Base-by-base conservation (phyloP, 30 jellyfish, hydroid and myxozoan species). In the Clytia hemisphaerica region DNA sequence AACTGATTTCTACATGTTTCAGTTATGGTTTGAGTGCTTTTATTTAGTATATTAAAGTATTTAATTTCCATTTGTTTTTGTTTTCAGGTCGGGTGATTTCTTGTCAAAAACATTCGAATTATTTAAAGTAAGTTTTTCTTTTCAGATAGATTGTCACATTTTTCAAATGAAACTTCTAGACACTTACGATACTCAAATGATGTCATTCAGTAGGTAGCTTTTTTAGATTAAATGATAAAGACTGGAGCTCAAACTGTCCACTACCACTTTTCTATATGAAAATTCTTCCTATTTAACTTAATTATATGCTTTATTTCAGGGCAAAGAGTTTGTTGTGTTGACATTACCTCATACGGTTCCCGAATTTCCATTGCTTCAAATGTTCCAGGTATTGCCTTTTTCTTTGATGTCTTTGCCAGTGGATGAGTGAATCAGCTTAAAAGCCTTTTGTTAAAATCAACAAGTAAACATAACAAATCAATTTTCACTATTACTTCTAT, bases 301-400 rank as follows among this genome's bases (percentile, higher is more conserved):
- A 16, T 64, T 46, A 59, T 59, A 3, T 0, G 31, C 1, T 61
- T 32, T 57, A 14, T 75, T 22, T 1, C 32, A 78, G 94, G 88
- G 75, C 32, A 88, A 88, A 57, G 94, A 88, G 29, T 88, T 62
- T 37, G 72, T 86, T 58, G 64, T 88, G 63, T 70, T 88, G 0
- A 88, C 97, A 12, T 71, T 75, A 32, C 97, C 97, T 37, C 93
- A 78, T 35, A 79, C 88, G 2, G 93, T 78, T 0, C 90, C 91
- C 27, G 97, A 88, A 63, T 88, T 88, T 47, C 94, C 97, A 21
- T 73, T 88, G 50, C 76, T 88, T 0, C 94, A 88, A 27, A 45
- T 57, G 16, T 88, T 88, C 79, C 92, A 88, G 93, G 97, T 88
- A 83, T 26, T 14, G n/a, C 24, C 6, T n/a, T 14, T 25, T 1